Conservation (phyloP, 2,888 invertebrate species). For the Zygogramma bicolorata region DNA sequence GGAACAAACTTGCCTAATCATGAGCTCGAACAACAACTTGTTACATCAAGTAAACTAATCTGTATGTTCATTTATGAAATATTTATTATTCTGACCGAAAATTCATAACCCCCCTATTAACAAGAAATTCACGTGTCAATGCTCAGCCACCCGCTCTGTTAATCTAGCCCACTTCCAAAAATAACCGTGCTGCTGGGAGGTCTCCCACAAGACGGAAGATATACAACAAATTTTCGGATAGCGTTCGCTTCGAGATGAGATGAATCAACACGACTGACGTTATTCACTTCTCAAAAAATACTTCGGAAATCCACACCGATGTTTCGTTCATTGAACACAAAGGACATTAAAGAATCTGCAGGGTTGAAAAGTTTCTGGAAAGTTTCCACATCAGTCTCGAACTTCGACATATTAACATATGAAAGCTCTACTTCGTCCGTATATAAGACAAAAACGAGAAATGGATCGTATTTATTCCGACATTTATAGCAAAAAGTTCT, state of each 20-base stretch:
- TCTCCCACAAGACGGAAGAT: not conserved
- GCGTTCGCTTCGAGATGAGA: not conserved
- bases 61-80: too few relatives aligned
- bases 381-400: slow-evolving; percentile 36
- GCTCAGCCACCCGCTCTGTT: not conserved
- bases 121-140: not conserved
- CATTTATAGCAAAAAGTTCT: slow-evolving; percentile 39
- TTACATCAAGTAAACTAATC: too few relatives aligned
- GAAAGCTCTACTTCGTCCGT: slow-evolving; percentile 36
- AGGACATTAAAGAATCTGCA: slow-evolving; percentile 32
- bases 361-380: slow-evolving; percentile 30
- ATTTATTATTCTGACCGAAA: not conserved
- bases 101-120: not conserved
- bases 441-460: slow-evolving; percentile 37
- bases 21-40: too few relatives aligned
- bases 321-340: slow-evolving; percentile 32
- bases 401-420: slow-evolving; percentile 43
- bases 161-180: not conserved
- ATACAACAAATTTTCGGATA: not conserved
- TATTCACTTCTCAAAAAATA: slow-evolving; percentile 15
- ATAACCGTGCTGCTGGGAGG: not conserved
- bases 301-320: slow-evolving; percentile 20
- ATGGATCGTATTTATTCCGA: slow-evolving; percentile 37
- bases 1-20: too few relatives aligned
- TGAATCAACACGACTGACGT: not conserved